A percentile compares a stretch with the other conserved stretches of the same genome.
These are phyloP conservation scores for Aradophagus sp. DNA, from an alignment of 1,140 invertebrate genomes.

Conservation along the genomic window DNA sequence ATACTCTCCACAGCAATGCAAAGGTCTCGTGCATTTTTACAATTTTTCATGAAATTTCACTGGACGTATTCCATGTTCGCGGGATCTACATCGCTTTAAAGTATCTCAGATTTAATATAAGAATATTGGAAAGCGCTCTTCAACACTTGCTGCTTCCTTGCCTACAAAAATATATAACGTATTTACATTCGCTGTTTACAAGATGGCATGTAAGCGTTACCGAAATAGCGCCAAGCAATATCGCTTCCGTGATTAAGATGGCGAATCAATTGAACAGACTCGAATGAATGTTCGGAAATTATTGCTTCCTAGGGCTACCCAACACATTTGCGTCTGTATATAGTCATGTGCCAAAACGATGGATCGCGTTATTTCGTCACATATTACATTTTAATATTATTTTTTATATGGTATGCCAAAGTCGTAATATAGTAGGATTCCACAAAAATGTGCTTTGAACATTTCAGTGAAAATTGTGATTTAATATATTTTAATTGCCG, in stretches of 20 bases:
- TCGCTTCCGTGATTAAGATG: slow-evolving; percentile 33
- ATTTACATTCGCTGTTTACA: slow-evolving; percentile 52
- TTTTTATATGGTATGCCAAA: too few relatives aligned
- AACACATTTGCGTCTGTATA: slow-evolving; percentile 4
- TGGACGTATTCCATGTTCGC: slow-evolving; percentile 47
- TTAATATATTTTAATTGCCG: too few relatives aligned
- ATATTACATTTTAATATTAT: too few relatives aligned
- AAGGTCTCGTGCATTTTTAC: slow-evolving; percentile 40
- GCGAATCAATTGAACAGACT: slow-evolving; percentile 20
- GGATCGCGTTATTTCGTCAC: slow-evolving; percentile 6
- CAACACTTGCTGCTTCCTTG: slow-evolving; percentile 31
- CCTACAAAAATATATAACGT: slow-evolving; percentile 55
- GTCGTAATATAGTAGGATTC: too few relatives aligned
- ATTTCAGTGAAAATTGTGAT: too few relatives aligned
- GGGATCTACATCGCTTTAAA: slow-evolving; percentile 45
- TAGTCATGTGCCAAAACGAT: slow-evolving; percentile 1
- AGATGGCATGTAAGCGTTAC: slow-evolving; percentile 24
- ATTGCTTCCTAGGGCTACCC: slow-evolving; percentile 1
- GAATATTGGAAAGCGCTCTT: slow-evolving; percentile 39
- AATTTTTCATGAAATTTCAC: slow-evolving; percentile 46
- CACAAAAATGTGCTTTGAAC: too few relatives aligned
- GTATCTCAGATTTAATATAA: slow-evolving; percentile 53
- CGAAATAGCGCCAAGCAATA: slow-evolving; percentile 30
- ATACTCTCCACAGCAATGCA: slow-evolving; percentile 23
- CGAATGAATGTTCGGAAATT: slow-evolving; percentile 26